Evolutionary conservation across 2,113 vertebrate genomes (phyloP).

Genomic region (Anarhynchus alexandrinus): DNA sequence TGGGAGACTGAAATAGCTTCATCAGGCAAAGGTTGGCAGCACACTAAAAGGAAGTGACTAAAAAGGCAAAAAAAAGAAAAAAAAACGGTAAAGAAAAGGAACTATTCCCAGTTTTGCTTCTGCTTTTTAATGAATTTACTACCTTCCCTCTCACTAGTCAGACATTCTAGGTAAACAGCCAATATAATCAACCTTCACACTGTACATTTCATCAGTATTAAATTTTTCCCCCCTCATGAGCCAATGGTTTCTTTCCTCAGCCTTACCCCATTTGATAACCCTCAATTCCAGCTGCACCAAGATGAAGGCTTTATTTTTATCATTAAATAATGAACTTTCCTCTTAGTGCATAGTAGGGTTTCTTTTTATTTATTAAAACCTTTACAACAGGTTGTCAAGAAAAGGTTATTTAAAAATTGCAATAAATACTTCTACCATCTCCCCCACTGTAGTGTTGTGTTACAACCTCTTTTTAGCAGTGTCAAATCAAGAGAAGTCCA

Average conservation of each 20-base stretch:
- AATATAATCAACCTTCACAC: not conserved
- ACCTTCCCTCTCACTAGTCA: not conserved
- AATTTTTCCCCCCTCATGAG: not conserved
- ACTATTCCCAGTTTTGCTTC: conserved; percentile 6
- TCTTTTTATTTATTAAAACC: not conserved
- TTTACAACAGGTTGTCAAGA: not conserved
- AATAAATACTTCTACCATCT: not conserved
- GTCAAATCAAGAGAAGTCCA: not conserved
- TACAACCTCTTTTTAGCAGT: not conserved
- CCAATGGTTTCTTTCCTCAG: not conserved
- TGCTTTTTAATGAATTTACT: not conserved
- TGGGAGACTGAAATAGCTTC: not conserved
- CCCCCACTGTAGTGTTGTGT: not conserved
- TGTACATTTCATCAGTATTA: not conserved
- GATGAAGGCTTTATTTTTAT: not conserved
- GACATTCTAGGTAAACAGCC: not conserved
- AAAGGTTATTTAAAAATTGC: not conserved
- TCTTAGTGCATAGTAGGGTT: not conserved
- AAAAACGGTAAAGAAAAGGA: conserved; percentile 16
- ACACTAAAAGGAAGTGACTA: not conserved
- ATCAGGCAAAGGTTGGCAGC: not conserved
- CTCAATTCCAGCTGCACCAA: not conserved
- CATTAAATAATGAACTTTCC: not conserved
- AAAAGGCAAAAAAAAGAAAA: not conserved
- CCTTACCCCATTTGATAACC: not conserved